phyloP scores from a whole-genome alignment of 2,797 vertebrate genomes.

The Sylvilagus floridanus region DNA sequence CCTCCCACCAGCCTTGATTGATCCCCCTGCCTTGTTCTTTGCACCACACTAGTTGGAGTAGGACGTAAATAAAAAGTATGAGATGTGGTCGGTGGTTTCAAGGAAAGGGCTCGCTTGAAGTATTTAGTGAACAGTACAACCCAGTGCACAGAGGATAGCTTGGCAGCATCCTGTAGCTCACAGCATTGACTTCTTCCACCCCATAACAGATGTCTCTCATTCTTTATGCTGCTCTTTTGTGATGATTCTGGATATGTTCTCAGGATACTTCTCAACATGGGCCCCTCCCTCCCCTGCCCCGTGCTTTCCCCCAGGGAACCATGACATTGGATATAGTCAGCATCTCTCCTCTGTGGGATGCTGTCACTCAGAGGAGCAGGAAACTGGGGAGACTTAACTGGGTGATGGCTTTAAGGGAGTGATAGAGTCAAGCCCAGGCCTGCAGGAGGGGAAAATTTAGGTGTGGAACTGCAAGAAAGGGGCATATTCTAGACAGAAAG shows the following conservation, averaged over 20 bases:
- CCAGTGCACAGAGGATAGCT: neutral
- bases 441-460: neutral
- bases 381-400: neutral
- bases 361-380: neutral
- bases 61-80: neutral
- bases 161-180: neutral
- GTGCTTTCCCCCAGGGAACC: too few species aligned
- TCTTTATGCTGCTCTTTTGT: neutral
- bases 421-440: neutral
- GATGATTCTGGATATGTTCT: neutral
- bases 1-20: conserved; percentile 31
- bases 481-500: conserved; percentile 17
- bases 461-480: neutral
- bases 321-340: neutral
- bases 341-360: neutral
- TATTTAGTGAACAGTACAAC: neutral
- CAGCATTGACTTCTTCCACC: neutral
- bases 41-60: neutral
- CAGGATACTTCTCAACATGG: neutral
- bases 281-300: too few species aligned
- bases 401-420: neutral
- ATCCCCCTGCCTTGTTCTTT: conserved; percentile 38
- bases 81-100: neutral
- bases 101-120: neutral
- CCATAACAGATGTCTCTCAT: neutral